These are phyloP conservation scores for Acrossocheilus wenchowensis DNA, from an alignment of 2,797 vertebrate species.

Conservation along the genomic window DNA sequence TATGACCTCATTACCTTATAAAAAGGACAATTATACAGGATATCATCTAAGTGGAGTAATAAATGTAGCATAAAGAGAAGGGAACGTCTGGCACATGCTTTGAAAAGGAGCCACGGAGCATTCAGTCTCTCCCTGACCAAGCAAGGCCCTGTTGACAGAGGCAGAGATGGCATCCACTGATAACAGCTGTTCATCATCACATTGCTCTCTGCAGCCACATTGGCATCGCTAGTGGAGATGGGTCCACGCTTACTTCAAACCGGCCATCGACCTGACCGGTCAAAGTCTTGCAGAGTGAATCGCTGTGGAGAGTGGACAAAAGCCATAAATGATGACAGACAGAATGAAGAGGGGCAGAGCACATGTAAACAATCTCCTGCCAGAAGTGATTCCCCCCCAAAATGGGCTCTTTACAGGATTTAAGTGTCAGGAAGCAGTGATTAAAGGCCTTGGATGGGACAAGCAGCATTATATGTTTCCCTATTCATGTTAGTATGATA, in stretches of 20 bases:
- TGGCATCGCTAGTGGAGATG: slow-evolving; percentile 6
- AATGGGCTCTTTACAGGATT: slow-evolving; percentile 29
- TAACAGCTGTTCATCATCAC: slow-evolving; percentile 78
- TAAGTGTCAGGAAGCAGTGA: slow-evolving; percentile 42
- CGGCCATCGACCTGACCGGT: not conserved
- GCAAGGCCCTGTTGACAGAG: slow-evolving; percentile 76
- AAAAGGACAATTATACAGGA: slow-evolving; percentile 68
- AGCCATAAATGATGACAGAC: slow-evolving; percentile 68
- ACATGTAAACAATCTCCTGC: slow-evolving; percentile 49
- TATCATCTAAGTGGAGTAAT: slow-evolving; percentile 77
- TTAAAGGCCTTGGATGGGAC: slow-evolving; percentile 35
- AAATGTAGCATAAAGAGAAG: slow-evolving; percentile 75
- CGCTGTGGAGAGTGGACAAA: slow-evolving; percentile 57
- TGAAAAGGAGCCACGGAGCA: slow-evolving; percentile 72
- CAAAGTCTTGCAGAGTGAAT: slow-evolving; percentile 55
- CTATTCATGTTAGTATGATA: not conserved
- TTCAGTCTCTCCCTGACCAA: slow-evolving; percentile 69
- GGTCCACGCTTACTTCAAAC: slow-evolving; percentile 18
- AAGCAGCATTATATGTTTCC: slow-evolving; percentile 27
- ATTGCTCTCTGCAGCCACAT: slow-evolving; percentile 59
- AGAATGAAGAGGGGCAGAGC: slow-evolving; percentile 45
- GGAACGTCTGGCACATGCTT: slow-evolving; percentile 67
- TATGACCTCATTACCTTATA: slow-evolving; percentile 66
- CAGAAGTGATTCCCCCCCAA: slow-evolving; percentile 20
- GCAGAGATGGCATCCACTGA: slow-evolving; percentile 78